Evolutionary conservation across 2,888 invertebrate genomes (phyloP).

Genomic region (Eueremaeus valkanovi): DNA sequence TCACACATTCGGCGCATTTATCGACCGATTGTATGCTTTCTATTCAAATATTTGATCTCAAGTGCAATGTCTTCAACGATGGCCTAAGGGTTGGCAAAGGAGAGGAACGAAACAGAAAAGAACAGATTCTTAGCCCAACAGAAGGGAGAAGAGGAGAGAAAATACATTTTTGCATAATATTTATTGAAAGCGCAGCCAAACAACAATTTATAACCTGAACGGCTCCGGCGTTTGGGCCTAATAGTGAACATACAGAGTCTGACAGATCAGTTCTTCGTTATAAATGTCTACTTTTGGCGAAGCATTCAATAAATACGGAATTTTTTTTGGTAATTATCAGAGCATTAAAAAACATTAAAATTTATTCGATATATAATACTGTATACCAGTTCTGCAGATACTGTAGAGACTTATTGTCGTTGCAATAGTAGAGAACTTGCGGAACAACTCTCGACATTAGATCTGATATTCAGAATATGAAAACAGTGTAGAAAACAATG

Average conservation of each 20-base stretch:
- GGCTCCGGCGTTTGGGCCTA: not conserved
- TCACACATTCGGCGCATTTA: not conserved
- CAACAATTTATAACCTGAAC: not conserved
- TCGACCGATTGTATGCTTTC: not conserved
- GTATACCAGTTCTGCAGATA: not conserved
- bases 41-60: conserved; percentile 28
- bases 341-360: not conserved
- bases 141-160: not conserved
- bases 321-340: conserved; percentile 3
- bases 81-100: conserved; percentile 3
- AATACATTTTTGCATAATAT: conserved; percentile 15
- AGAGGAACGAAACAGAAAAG: not conserved
- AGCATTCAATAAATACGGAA: not conserved
- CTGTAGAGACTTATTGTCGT: too few relatives aligned
- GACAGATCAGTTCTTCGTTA: not conserved
- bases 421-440: too few relatives aligned
- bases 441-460: conserved; percentile 9
- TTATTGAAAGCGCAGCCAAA: not conserved
- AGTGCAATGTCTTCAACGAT: conserved; percentile 26
- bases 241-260: not conserved
- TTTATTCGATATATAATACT: not conserved
- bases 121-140: too few relatives aligned
- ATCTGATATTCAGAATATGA: not conserved
- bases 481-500: conserved; percentile 8
- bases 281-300: conserved; percentile 15